These are phyloP conservation scores for Philhelius pedissequus DNA, from an alignment of 2,888 invertebrate species.

Conservation along the genomic window DNA sequence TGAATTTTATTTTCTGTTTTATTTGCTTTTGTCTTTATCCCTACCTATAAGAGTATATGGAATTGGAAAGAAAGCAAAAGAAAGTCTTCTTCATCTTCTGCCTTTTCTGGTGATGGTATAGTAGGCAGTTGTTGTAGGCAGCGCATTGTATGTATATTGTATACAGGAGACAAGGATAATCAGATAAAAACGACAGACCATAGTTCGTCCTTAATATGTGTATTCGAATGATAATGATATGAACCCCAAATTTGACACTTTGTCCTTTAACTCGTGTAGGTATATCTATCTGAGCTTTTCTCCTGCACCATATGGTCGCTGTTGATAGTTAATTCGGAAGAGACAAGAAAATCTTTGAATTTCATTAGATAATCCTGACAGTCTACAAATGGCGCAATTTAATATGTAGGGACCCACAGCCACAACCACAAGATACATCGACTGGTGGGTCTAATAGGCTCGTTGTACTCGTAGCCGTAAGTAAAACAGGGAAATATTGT, in stretches of 20 bases:
- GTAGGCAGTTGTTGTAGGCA: no score
- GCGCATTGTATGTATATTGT: no score
- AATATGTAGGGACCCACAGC: neutral
- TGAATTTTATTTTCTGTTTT: conserved; percentile 58
- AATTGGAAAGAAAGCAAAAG: neutral
- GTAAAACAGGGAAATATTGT: neutral
- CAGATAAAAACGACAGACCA: conserved; percentile 53
- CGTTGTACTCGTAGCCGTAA: neutral
- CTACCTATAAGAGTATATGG: no score
- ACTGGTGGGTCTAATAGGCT: neutral
- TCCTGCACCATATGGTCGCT: conserved; percentile 12
- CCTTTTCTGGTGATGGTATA: neutral
- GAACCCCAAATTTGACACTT: conserved; percentile 65
- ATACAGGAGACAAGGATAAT: conserved; percentile 35
- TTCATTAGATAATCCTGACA: conserved; percentile 56
- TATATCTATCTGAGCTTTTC: neutral
- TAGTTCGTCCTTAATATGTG: conserved; percentile 61
- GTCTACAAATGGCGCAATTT: conserved; percentile 31
- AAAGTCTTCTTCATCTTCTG: neutral
- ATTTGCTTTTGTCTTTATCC: conserved; percentile 50
- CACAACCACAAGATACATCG: neutral
- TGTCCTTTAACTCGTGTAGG: conserved; percentile 28
- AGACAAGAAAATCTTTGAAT: conserved; percentile 53
- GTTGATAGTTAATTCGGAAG: conserved; percentile 56
- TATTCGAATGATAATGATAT: conserved; percentile 66